Percentiles rank a stretch among this genome's conserved stretches.
Evolutionary conservation across 1,140 invertebrate species (phyloP).

Genomic region (Varroa destructor): DNA sequence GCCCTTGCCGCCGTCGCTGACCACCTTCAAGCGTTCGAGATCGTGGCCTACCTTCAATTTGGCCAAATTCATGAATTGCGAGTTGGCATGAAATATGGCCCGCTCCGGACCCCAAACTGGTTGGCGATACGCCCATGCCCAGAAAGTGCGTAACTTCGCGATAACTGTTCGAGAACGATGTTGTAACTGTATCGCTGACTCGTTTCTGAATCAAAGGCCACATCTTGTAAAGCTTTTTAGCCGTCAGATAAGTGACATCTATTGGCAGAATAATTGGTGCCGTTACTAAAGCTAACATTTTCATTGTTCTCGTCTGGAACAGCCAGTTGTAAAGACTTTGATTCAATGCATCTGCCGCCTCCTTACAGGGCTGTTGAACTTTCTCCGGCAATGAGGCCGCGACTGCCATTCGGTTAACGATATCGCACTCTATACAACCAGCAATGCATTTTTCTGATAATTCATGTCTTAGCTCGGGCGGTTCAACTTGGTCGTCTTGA

Average conservation of each 20-base stretch:
- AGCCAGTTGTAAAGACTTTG: slow-evolving; percentile 12
- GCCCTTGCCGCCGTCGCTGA: neutral
- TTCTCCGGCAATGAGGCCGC: neutral
- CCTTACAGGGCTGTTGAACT: slow-evolving; percentile 18
- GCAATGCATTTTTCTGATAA: neutral
- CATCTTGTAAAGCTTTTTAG: neutral
- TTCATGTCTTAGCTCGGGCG: neutral
- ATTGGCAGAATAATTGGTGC: slow-evolving; percentile 1
- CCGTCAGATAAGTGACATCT: slow-evolving; percentile 2
- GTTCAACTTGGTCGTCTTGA: slow-evolving; percentile 6
- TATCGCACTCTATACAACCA: neutral
- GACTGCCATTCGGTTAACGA: slow-evolving; percentile 26
- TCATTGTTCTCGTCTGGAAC: slow-evolving; percentile 9
- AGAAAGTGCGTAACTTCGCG: neutral
- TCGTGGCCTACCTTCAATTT: neutral
- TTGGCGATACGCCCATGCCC: neutral
- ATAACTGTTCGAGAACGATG: neutral
- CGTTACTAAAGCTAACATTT: slow-evolving; percentile 2
- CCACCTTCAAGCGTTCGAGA: neutral
- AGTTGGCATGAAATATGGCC: slow-evolving; percentile 18
- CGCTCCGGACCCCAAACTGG: neutral
- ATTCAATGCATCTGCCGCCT: neutral
- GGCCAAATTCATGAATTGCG: slow-evolving; percentile 3
- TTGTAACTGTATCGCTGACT: neutral
- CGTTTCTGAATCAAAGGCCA: neutral